Evolutionary conservation across 1,140 invertebrate species (phyloP).

Genomic region (Spodoptera frugiperda): DNA sequence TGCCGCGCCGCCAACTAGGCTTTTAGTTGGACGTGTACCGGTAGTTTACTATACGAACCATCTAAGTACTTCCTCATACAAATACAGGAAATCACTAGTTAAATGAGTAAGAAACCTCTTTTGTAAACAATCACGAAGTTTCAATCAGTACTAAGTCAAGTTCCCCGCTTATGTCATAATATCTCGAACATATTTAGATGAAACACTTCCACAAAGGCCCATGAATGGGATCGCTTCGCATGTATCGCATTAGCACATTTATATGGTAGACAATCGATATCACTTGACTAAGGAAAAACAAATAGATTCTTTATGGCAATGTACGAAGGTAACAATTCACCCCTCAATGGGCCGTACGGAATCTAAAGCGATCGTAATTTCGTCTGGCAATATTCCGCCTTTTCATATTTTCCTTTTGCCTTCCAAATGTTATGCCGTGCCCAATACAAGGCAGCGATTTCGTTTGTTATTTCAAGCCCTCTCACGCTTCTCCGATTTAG

Average conservation of each 20-base stretch:
- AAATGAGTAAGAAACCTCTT: not conserved
- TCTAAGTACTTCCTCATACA: not conserved
- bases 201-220: conserved; percentile 23
- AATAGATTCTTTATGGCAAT: conserved; percentile 81
- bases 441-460: conserved; percentile 79
- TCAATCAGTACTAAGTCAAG: not conserved
- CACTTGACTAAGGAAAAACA: conserved; percentile 71
- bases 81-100: not conserved
- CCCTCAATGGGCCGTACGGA: conserved; percentile 81
- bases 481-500: conserved; percentile 71
- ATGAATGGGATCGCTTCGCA: conserved; percentile 32
- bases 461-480: conserved; percentile 79
- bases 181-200: conserved; percentile 9
- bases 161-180: not conserved
- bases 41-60: not conserved
- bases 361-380: conserved; percentile 85
- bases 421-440: conserved; percentile 74
- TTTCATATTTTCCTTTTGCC: conserved; percentile 84
- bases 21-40: conserved; percentile 52
- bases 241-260: conserved; percentile 52
- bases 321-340: conserved; percentile 83
- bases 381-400: conserved; percentile 82
- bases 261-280: conserved; percentile 66
- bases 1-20: conserved; percentile 53
- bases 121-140: too few relatives aligned